Evolutionary conservation across 2,113 vertebrate species (phyloP).

Genomic region (Clupea harengus): DNA sequence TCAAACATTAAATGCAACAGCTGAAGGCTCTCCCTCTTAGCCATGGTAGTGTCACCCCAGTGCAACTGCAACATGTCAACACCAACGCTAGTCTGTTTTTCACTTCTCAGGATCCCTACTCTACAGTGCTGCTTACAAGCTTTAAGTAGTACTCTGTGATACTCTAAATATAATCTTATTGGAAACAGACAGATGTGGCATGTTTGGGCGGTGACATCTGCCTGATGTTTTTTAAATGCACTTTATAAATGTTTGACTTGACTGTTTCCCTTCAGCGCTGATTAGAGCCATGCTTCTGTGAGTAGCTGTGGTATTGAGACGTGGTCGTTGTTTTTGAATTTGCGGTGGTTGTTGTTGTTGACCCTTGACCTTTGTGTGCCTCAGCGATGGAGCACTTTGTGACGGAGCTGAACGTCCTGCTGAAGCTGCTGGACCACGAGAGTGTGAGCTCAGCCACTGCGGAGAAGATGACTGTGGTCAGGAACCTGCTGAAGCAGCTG

Average conservation of each 20-base stretch:
- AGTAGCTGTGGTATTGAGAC: neutral
- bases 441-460: constrained; percentile 84
- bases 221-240: neutral
- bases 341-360: constrained; percentile 23
- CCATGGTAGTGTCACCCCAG: constrained; percentile 16
- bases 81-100: neutral
- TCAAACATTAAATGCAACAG: constrained; percentile 27
- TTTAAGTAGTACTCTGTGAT: neutral
- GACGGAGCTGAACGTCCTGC: constrained; percentile 82
- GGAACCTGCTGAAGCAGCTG: constrained; percentile 84
- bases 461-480: constrained; percentile 88
- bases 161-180: neutral
- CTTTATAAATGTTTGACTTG: neutral
- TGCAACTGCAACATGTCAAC: neutral
- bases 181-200: neutral
- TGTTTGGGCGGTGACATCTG: neutral
- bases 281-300: neutral
- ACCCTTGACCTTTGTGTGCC: constrained; percentile 40
- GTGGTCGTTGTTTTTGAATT: neutral
- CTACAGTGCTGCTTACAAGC: neutral
- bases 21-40: constrained; percentile 33
- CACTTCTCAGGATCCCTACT: neutral
- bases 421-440: constrained; percentile 92
- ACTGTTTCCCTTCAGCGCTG: neutral
- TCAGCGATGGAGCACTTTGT: constrained; percentile 88